phyloP scores from a whole-genome alignment of 2,113 vertebrate genomes.

The Philantomba maxwellii region DNA sequence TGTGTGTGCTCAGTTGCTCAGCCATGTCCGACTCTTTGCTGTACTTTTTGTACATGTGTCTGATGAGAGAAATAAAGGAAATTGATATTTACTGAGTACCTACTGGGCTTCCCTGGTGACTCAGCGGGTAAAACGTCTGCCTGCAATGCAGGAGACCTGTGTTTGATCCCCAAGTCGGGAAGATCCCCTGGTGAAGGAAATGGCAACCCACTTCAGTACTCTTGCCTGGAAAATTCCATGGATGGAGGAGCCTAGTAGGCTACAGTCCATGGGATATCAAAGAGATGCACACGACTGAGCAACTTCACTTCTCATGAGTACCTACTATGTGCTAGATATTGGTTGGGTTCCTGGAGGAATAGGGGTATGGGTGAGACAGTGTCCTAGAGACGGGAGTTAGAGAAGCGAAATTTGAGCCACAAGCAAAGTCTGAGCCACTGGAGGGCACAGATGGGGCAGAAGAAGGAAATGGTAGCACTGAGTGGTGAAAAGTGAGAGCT shows the following conservation, averaged over 20 bases:
- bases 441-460: background rate
- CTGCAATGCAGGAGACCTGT: background rate
- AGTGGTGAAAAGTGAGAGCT: background rate
- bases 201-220: background rate
- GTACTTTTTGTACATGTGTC: background rate
- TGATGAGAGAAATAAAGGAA: background rate
- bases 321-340: background rate
- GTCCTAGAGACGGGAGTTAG: background rate
- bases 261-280: background rate
- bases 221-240: background rate
- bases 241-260: background rate
- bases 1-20: background rate
- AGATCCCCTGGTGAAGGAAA: background rate
- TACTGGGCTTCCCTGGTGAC: background rate
- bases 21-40: background rate
- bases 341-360: background rate
- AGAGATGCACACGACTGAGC: background rate
- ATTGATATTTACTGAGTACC: background rate
- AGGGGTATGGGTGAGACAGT: background rate
- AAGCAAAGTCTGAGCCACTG: background rate
- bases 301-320: background rate
- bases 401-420: background rate
- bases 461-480: background rate
- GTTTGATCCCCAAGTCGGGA: background rate
- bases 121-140: accelerated